A percentile compares a stretch with the other conserved stretches of the same genome.
These are phyloP conservation scores for Volucella inflata DNA, from an alignment of 2,888 invertebrate genomes.

Conservation along the genomic window DNA sequence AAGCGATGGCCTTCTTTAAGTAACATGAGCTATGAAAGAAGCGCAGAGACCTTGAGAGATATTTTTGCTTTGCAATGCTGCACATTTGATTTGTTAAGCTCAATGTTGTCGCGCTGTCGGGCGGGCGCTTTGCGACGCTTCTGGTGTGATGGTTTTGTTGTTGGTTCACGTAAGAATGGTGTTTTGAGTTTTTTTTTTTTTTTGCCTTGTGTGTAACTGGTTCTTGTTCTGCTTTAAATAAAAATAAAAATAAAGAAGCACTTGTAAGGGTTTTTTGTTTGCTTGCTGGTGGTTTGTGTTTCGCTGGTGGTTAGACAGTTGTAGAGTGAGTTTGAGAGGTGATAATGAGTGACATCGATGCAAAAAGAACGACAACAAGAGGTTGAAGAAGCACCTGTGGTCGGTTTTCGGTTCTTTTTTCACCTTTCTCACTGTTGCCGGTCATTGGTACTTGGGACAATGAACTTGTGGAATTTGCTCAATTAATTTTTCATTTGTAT, in stretches of 20 bases:
- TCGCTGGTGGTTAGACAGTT: neutral
- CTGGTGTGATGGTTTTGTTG: constrained; percentile 3
- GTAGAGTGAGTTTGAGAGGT: neutral
- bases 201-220: constrained; percentile 23
- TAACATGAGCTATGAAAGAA: constrained; percentile 40
- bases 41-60: constrained; percentile 61
- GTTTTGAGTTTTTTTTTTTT: constrained; percentile 16
- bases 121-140: constrained; percentile 8
- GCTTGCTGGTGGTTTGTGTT: constrained; percentile 17
- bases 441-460: constrained; percentile 16
- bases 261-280: constrained; percentile 71
- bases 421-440: neutral
- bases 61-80: constrained; percentile 8
- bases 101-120: neutral
- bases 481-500: no score
- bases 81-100: neutral
- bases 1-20: constrained; percentile 54
- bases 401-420: constrained; percentile 13
- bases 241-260: constrained; percentile 14
- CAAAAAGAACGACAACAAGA: neutral
- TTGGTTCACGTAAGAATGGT: constrained; percentile 27
- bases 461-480: constrained; percentile 7
- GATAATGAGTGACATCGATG: neutral
- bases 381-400: constrained; percentile 49
- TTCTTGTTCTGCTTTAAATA: constrained; percentile 13